A percentile compares a stretch with the other conserved stretches of the same genome.
Conservation (phyloP, 2,888 invertebrate genomes). For the Coenonympha glycerion region DNA sequence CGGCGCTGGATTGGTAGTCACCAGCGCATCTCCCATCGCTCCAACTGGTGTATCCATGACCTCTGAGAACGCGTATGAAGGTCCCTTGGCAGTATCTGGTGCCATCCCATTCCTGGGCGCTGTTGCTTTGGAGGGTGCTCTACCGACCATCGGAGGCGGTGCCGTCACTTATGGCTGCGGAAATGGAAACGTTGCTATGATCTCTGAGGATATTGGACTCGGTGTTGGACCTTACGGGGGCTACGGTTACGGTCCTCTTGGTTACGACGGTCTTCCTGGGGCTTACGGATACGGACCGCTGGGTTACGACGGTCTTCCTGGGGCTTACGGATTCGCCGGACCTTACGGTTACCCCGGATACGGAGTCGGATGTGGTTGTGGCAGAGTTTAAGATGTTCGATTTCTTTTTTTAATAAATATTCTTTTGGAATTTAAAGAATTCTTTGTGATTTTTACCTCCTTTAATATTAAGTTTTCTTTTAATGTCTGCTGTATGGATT, state of each 20-base stretch:
- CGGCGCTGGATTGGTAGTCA: constrained; percentile 27
- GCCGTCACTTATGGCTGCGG: constrained; percentile 36
- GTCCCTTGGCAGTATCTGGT: constrained; percentile 36
- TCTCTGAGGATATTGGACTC: constrained; percentile 20
- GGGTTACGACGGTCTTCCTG: neutral
- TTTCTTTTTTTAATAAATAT: too few species aligned
- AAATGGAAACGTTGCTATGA: constrained; percentile 31
- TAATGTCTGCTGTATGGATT: too few species aligned
- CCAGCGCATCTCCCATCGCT: constrained; percentile 36
- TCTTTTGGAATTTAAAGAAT: too few species aligned
- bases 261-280: neutral
- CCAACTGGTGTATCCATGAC: constrained; percentile 40
- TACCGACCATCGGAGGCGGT: constrained; percentile 34
- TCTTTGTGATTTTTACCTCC: too few species aligned
- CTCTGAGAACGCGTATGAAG: constrained; percentile 40
- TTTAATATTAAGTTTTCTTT: too few species aligned
- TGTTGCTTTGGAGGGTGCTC: constrained; percentile 38
- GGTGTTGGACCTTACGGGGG: neutral
- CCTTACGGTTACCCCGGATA: too few species aligned
- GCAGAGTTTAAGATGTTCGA: too few species aligned
- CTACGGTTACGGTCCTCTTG: neutral
- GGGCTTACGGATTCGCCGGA: constrained; percentile 3
- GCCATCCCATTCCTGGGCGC: constrained; percentile 41
- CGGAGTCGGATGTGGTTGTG: too few species aligned
- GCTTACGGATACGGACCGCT: neutral